Evolutionary conservation across 2,797 vertebrate genomes (phyloP), one percentile per base, ranked within the genome.

Genomic region (Columba guinea): DNA sequence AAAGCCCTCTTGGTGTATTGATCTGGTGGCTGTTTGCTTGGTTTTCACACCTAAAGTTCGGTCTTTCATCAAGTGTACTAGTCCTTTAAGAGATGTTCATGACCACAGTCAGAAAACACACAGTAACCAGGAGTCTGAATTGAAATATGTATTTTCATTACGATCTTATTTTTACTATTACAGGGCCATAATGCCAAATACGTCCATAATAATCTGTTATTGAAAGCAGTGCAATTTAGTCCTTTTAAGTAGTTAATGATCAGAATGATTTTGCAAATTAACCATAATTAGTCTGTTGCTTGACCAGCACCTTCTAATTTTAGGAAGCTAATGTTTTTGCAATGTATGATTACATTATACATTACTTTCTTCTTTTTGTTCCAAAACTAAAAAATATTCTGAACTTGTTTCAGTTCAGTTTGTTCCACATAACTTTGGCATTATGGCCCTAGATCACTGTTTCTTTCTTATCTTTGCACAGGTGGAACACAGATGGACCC

Each of bases 1-100:
- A 96, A 97, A 94, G 39, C 90, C 96, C 48, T 87, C 84, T 74
- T 76, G 41, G 75, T 87, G 64, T 83, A 91, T 65, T 95, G 90
- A 95, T 94, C 87, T 81, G 34, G 27, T 53, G 11, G 7, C 11
- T 49, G 92, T 96, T 93, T 85, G 27, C 22, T 52, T 28, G 7
- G 85, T 91, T 89, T 95, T 91, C 51, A 90, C 58, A 83, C 46
- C 59, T 75, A 77, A 79, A 73, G 2, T 2, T 11, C 62, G 48
- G 26, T 79, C 3, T 7, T 75, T 88, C n/a, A 84, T 52, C 56
- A 87, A 37, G 20, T 44, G 12, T 21, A 26, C 32, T 37, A 69
- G 18, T 58, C 16, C 34, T 80, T 76, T 24, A 79, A 37, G 41
- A 82, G 21, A 48, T 32, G 24, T n/a, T 79, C 17, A 37, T 65